Conservation (phyloP, 2,797 vertebrate species). For the Melanotaenia maccullochi region DNA sequence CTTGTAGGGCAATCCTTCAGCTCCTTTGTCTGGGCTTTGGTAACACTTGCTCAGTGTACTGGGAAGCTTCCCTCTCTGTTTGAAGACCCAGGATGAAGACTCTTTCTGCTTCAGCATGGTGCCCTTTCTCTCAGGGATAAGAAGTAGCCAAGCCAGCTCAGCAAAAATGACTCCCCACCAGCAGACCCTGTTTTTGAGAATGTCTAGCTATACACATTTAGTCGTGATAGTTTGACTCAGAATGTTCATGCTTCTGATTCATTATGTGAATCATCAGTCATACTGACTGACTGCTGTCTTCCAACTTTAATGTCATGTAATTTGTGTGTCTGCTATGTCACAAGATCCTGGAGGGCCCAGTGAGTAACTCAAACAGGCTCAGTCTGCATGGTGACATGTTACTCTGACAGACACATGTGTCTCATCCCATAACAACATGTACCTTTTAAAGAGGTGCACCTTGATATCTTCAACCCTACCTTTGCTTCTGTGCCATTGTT, state of each 20-base stretch:
- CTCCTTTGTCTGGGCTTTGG: constrained; percentile 70
- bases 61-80: constrained; percentile 63
- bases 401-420: constrained; percentile 27
- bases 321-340: constrained; percentile 30
- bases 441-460: constrained; percentile 21
- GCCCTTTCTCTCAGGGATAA: constrained; percentile 50
- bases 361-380: constrained; percentile 25
- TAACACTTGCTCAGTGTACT: constrained; percentile 73
- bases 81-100: constrained; percentile 51
- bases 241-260: constrained; percentile 45
- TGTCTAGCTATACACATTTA: background rate
- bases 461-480: constrained; percentile 9
- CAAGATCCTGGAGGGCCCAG: background rate
- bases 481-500: constrained; percentile 8
- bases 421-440: constrained; percentile 25
- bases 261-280: constrained; percentile 32
- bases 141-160: constrained; percentile 33
- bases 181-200: constrained; percentile 17
- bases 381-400: constrained; percentile 15
- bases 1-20: constrained; percentile 73
- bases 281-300: constrained; percentile 37
- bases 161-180: constrained; percentile 18
- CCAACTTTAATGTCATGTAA: constrained; percentile 20
- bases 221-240: constrained; percentile 49
- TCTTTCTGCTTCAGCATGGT: constrained; percentile 51